Percentiles rank a stretch among this genome's conserved stretches.
Evolutionary conservation across 2,888 invertebrate species (phyloP).

Genomic region (Muschampia plurimacula): DNA sequence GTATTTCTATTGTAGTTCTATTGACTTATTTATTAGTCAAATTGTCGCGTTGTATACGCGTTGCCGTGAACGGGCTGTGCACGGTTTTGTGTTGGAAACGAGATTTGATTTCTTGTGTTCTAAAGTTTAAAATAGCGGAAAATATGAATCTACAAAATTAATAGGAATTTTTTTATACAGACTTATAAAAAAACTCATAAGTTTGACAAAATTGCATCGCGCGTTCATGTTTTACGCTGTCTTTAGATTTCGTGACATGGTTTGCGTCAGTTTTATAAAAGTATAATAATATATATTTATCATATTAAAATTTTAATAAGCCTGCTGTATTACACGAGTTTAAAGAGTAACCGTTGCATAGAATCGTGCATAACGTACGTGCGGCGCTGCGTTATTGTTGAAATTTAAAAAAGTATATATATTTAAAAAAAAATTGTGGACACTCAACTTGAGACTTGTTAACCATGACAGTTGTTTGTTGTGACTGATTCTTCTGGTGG

Average conservation of each 20-base stretch:
- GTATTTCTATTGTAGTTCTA: constrained; percentile 65
- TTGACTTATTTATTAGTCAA: constrained; percentile 72
- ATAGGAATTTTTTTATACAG: no score
- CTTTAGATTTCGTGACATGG: neutral
- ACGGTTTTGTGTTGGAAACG: neutral
- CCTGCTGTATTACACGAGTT: no score
- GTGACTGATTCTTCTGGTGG: constrained; percentile 38
- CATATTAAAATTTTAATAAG: no score
- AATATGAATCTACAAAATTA: no score
- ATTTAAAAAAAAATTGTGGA: constrained; percentile 41
- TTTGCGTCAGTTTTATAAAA: neutral
- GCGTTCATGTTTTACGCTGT: neutral
- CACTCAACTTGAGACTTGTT: constrained; percentile 46
- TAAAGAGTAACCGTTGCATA: neutral
- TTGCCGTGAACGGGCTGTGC: constrained; percentile 37
- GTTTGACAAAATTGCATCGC: neutral
- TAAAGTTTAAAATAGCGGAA: no score
- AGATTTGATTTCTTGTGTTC: neutral
- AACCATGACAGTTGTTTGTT: constrained; percentile 50
- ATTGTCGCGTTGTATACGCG: constrained; percentile 53
- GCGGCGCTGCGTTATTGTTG: constrained; percentile 47
- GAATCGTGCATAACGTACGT: constrained; percentile 13
- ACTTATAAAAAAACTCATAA: no score
- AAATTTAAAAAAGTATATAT: constrained; percentile 38
- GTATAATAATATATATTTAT: no score